Evolutionary conservation across 64 coral and sea anemone genomes (phyloP).

Genomic region (Anthopleura sola): DNA sequence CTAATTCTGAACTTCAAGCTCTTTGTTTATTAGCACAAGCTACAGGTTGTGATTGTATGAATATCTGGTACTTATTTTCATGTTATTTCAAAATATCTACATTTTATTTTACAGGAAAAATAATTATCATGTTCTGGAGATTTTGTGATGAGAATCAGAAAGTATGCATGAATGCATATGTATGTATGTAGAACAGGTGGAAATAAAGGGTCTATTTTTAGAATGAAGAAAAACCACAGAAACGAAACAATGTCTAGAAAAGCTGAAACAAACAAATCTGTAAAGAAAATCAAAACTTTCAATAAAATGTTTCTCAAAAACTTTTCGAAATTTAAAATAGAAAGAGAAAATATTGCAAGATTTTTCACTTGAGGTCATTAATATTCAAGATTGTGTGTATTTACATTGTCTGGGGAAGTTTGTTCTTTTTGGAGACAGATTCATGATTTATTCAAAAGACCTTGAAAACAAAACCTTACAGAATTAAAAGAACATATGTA

Average conservation of each 20-base stretch:
- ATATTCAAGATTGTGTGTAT: slow-evolving; percentile 9
- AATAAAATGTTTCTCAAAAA: neutral
- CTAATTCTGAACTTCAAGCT: neutral
- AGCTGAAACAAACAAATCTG: neutral
- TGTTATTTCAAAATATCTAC: neutral
- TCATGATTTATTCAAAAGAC: slow-evolving; percentile 22
- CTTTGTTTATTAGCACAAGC: neutral
- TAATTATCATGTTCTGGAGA: neutral
- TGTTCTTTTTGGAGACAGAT: slow-evolving; percentile 20
- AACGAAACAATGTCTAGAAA: slow-evolving; percentile 11
- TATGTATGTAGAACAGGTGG: neutral
- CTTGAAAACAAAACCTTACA: slow-evolving; percentile 1
- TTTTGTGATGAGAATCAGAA: neutral
- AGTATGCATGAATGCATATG: neutral
- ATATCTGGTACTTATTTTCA: neutral
- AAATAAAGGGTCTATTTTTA: neutral
- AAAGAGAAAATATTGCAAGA: neutral
- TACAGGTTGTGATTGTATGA: neutral
- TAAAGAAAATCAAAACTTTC: neutral
- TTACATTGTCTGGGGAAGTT: slow-evolving; percentile 23
- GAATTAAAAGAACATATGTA: slow-evolving; percentile 8
- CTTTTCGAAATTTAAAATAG: neutral
- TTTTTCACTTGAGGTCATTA: neutral
- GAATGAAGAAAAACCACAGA: slow-evolving; percentile 10
- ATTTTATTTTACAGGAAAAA: neutral